Evolutionary conservation across 2,888 invertebrate genomes (phyloP).

Genomic region (Drosophila siamana): DNA sequence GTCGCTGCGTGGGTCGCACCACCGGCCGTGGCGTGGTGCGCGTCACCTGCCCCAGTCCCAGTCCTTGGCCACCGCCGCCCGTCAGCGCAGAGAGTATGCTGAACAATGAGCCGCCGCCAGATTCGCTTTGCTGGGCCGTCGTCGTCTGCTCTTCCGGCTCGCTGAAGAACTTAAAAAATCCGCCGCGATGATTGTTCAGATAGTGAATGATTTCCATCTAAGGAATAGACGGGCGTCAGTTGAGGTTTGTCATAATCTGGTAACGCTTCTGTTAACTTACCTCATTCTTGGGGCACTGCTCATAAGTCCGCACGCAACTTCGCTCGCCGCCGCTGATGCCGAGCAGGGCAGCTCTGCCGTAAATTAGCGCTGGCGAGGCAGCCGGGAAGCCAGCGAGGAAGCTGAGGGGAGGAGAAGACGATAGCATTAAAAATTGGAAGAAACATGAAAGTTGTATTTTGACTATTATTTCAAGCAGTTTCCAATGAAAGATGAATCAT

Average conservation of each 20-base stretch:
- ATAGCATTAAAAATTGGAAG: slow-evolving; percentile 1
- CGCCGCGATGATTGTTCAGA: slow-evolving; percentile 94
- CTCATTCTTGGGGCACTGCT: slow-evolving; percentile 90
- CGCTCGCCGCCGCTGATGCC: slow-evolving; percentile 88
- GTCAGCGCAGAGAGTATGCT: slow-evolving; percentile 81
- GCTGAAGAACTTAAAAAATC: slow-evolving; percentile 92
- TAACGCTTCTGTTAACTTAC: slow-evolving; percentile 57
- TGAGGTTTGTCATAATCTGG: slow-evolving; percentile 41
- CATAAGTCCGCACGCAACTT: slow-evolving; percentile 87
- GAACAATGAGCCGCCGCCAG: slow-evolving; percentile 68
- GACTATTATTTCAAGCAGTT: not conserved
- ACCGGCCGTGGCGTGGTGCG: slow-evolving; percentile 66
- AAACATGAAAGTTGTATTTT: not conserved
- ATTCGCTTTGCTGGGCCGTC: slow-evolving; percentile 49
- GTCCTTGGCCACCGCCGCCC: slow-evolving; percentile 29
- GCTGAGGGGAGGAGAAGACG: slow-evolving; percentile 43
- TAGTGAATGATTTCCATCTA: slow-evolving; percentile 91
- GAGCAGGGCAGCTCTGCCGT: slow-evolving; percentile 91
- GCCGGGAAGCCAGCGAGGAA: slow-evolving; percentile 84
- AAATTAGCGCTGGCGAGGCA: slow-evolving; percentile 89
- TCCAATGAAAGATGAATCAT: too few relatives aligned
- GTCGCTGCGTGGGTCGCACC: slow-evolving; percentile 61
- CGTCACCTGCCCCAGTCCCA: slow-evolving; percentile 47
- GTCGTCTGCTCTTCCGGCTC: slow-evolving; percentile 85
- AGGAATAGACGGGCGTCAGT: slow-evolving; percentile 14